Conservation (phyloP, 2,113 vertebrate genomes). For the Crotalus horridus region DNA sequence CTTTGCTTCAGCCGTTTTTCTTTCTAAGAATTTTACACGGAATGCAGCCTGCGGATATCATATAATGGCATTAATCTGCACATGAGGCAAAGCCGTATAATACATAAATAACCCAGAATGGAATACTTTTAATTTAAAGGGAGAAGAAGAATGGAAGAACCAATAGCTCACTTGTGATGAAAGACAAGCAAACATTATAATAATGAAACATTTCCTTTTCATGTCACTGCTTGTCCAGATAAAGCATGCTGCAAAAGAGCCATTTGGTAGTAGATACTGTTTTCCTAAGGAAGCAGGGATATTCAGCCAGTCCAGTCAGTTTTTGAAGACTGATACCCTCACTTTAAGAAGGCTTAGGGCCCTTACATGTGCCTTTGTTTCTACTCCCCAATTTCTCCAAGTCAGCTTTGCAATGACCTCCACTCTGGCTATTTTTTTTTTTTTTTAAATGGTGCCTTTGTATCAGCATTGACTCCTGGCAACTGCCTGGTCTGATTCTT, state of each 20-base stretch:
- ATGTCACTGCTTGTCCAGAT: neutral
- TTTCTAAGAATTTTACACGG: constrained; percentile 27
- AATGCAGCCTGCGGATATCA: neutral
- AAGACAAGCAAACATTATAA: neutral
- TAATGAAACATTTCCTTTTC: neutral
- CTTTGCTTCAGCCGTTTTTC: constrained; percentile 36
- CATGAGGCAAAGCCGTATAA: constrained; percentile 16
- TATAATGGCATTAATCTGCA: constrained; percentile 22
- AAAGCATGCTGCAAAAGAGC: neutral
- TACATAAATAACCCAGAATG: constrained; percentile 7
- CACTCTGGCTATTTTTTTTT: neutral
- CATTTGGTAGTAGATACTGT: neutral
- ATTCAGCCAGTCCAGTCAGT: neutral
- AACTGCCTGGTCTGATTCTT: neutral
- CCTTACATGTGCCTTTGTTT: neutral
- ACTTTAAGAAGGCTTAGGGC: neutral
- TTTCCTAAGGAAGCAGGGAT: neutral
- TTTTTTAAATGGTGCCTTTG: neutral
- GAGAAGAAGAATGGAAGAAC: constrained; percentile 1
- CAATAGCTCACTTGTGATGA: neutral
- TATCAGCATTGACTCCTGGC: neutral
- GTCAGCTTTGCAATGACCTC: neutral
- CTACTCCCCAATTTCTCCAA: neutral
- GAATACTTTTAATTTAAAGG: constrained; percentile 44
- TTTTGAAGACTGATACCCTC: neutral